Conservation (phyloP, 2,888 invertebrate species). For the Orthonevra nobilis region DNA sequence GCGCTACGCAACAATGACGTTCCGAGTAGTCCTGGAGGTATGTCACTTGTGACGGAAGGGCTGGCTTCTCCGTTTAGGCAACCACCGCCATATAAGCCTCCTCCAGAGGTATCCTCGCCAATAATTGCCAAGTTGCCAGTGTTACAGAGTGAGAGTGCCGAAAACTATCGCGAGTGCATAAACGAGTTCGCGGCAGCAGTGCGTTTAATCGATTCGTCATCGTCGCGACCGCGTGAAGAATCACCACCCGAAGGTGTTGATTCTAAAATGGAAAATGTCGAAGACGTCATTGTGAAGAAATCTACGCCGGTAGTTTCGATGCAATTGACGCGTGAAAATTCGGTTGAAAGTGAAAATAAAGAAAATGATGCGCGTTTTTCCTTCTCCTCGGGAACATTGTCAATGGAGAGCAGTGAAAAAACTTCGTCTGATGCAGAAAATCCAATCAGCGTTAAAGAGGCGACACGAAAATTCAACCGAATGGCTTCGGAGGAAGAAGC, state of each 20-base stretch:
- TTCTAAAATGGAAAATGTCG: constrained; percentile 24
- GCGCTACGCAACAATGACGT: constrained; percentile 74
- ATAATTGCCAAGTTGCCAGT: constrained; percentile 73
- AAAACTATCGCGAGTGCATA: constrained; percentile 78
- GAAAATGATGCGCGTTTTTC: constrained; percentile 77
- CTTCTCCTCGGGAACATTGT: constrained; percentile 75
- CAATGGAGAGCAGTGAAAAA: constrained; percentile 74
- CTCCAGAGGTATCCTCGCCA: constrained; percentile 78
- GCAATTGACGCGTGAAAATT: constrained; percentile 80
- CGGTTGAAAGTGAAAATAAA: constrained; percentile 78
- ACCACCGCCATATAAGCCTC: constrained; percentile 82
- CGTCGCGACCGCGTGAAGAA: constrained; percentile 51
- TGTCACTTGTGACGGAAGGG: constrained; percentile 76
- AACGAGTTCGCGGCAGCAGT: constrained; percentile 78
- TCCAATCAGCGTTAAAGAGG: constrained; percentile 93
- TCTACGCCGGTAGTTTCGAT: constrained; percentile 9
- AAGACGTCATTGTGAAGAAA: constrained; percentile 30
- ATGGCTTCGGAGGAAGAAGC: constrained; percentile 90
- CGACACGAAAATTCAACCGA: constrained; percentile 95
- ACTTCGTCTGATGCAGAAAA: constrained; percentile 80
- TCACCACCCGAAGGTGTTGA: constrained; percentile 35
- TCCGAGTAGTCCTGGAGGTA: constrained; percentile 78
- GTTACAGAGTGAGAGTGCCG: constrained; percentile 75
- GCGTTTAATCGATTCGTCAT: constrained; percentile 74
- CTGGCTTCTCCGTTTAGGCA: constrained; percentile 76